These are phyloP conservation scores for Nestor notabilis DNA, from an alignment of 2,113 vertebrate species.

Conservation along the genomic window DNA sequence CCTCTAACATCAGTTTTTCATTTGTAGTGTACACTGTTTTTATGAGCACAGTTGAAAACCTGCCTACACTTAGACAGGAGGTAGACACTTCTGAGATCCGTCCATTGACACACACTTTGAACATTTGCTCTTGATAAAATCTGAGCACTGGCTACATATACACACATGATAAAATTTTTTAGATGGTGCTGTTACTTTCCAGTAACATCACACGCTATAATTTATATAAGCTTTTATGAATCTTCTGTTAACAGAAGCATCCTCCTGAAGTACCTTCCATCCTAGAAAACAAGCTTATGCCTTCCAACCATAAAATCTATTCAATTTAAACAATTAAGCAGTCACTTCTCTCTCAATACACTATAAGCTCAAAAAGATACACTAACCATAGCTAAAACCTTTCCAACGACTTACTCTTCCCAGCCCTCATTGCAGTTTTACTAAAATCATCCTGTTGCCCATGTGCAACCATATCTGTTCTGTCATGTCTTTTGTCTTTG, in stretches of 20 bases:
- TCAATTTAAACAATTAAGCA: background rate
- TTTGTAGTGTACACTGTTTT: background rate
- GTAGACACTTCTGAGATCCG: background rate
- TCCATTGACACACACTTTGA: background rate
- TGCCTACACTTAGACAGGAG: background rate
- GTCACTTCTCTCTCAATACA: background rate
- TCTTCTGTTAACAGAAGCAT: background rate
- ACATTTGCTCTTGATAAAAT: background rate
- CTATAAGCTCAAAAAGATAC: background rate
- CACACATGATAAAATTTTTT: background rate
- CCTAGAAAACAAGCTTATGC: background rate
- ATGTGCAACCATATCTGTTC: background rate
- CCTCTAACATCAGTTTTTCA: background rate
- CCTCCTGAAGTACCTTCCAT: background rate
- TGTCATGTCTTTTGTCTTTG: background rate
- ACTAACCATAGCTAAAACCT: background rate
- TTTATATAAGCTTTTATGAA: background rate
- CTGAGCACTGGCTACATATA: background rate
- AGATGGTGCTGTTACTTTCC: background rate
- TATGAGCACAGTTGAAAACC: background rate
- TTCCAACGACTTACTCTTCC: background rate
- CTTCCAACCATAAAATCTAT: background rate
- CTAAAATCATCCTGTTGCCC: background rate
- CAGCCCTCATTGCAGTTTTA: background rate
- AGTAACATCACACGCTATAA: background rate